Conservation (phyloP, 2,797 vertebrate species). For the Benthosema pterotum region DNA sequence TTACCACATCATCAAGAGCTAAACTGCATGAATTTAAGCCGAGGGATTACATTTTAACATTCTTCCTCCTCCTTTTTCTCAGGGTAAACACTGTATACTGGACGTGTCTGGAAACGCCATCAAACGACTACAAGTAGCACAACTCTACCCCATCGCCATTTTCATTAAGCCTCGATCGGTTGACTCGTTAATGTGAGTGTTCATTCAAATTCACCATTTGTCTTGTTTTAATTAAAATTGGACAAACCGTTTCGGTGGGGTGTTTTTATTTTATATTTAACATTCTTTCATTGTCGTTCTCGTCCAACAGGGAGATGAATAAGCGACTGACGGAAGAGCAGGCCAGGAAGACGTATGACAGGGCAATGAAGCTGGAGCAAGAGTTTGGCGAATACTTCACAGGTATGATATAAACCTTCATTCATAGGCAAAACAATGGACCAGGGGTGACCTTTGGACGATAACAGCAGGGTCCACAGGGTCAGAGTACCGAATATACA, state of each 20-base stretch:
- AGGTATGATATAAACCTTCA: conserved; percentile 78
- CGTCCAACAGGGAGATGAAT: conserved; percentile 90
- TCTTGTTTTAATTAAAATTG: neutral
- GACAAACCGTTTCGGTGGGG: neutral
- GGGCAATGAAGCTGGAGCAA: conserved; percentile 95
- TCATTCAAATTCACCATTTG: neutral
- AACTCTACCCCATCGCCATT: conserved; percentile 97
- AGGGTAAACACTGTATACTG: conserved; percentile 99
- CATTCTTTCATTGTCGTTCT: neutral
- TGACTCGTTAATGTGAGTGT: conserved; percentile 95
- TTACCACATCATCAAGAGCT: neutral
- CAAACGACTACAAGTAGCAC: conserved; percentile 97
- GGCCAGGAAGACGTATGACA: conserved; percentile 94
- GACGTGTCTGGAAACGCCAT: conserved; percentile 99
- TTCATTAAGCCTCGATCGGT: conserved; percentile 95
- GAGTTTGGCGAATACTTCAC: conserved; percentile 99
- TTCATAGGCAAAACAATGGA: too few relatives aligned
- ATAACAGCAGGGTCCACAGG: too few relatives aligned
- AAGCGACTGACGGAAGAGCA: conserved; percentile 96
- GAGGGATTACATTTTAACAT: too few relatives aligned
- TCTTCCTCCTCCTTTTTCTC: conserved; percentile 43
- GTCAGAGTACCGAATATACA: too few relatives aligned
- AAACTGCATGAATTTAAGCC: too few relatives aligned
- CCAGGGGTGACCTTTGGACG: too few relatives aligned
- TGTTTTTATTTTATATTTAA: too few relatives aligned